phyloP scores from a whole-genome alignment of 1,140 invertebrate genomes.

The Megalonaias nervosa region DNA sequence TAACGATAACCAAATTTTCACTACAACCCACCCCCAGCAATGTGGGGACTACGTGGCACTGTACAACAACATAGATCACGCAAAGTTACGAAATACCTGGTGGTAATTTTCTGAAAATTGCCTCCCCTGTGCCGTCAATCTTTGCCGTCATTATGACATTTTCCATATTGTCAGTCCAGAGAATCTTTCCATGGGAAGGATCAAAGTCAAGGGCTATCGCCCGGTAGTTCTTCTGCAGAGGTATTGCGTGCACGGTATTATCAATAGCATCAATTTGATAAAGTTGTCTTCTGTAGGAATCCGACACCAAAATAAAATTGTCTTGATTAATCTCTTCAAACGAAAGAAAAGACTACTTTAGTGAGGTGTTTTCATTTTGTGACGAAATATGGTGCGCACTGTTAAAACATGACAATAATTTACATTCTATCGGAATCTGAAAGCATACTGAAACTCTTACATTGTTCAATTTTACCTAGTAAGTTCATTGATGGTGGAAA shows the following conservation, averaged over 20 bases:
- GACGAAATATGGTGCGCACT: too few species aligned
- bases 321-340: slow-evolving; percentile 31
- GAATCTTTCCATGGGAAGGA: slow-evolving; percentile 70
- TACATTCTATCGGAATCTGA: too few species aligned
- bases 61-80: too few species aligned
- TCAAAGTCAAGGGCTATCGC: slow-evolving; percentile 52
- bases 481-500: too few species aligned
- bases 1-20: too few species aligned
- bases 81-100: slow-evolving; percentile 72
- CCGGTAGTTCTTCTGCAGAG: slow-evolving; percentile 29
- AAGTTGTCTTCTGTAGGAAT: slow-evolving; percentile 53
- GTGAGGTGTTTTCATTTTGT: neutral
- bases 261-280: slow-evolving; percentile 42
- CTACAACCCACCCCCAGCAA: too few species aligned
- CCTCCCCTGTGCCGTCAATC: slow-evolving; percentile 60
- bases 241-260: slow-evolving; percentile 39
- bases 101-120: slow-evolving; percentile 75
- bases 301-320: slow-evolving; percentile 53
- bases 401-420: too few species aligned
- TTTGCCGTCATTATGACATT: slow-evolving; percentile 49
- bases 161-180: slow-evolving; percentile 59
- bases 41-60: too few species aligned
- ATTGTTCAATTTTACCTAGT: too few species aligned
- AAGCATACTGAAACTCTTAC: too few species aligned
- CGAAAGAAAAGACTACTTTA: neutral